These are phyloP conservation scores for Microtus ochrogaster DNA, from an alignment of 2,113 vertebrate species.

Conservation along the genomic window DNA sequence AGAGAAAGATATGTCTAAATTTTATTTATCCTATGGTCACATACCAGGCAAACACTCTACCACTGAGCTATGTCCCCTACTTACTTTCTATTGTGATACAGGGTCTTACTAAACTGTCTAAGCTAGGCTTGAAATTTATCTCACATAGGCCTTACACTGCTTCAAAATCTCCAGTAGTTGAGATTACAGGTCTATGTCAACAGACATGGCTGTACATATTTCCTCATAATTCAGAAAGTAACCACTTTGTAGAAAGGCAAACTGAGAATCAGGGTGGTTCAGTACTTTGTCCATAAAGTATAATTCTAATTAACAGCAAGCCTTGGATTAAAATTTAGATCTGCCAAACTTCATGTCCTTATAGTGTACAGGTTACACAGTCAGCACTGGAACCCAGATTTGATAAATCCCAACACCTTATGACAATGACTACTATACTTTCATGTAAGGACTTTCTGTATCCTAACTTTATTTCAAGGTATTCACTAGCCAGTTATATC, in stretches of 20 bases:
- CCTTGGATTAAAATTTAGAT: neutral
- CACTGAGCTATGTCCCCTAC: neutral
- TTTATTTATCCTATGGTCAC: constrained; percentile 39
- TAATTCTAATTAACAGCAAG: neutral
- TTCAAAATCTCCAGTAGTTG: neutral
- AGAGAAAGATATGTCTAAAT: neutral
- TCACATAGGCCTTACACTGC: neutral
- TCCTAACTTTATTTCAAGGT: neutral
- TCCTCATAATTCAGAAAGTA: neutral
- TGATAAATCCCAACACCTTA: neutral
- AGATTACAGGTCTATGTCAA: neutral
- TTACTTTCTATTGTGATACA: neutral
- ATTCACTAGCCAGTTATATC: neutral
- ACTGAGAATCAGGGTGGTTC: neutral
- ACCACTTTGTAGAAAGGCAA: neutral
- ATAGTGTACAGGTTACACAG: neutral
- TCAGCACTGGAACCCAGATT: neutral
- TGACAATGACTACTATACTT: neutral
- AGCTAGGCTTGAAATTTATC: neutral
- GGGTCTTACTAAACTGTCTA: neutral
- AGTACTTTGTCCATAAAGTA: neutral
- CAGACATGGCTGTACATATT: neutral
- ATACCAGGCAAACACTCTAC: neutral
- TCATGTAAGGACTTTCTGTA: neutral
- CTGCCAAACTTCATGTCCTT: neutral